phyloP scores from a whole-genome alignment of 2,888 invertebrate species.

The Periphyllus acericola region DNA sequence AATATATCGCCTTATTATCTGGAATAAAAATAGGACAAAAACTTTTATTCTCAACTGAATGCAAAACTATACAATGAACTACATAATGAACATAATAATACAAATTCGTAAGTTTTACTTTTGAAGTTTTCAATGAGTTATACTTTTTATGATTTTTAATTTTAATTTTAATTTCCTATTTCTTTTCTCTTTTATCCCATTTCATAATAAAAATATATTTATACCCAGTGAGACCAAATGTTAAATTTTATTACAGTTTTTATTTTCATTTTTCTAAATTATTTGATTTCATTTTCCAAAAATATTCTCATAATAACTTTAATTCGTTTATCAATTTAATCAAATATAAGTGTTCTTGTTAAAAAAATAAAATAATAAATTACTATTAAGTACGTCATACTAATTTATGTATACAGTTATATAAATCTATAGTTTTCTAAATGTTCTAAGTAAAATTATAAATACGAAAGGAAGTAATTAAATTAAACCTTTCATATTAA shows the following conservation, averaged over 20 bases:
- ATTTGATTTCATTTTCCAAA: background rate
- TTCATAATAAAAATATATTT: background rate
- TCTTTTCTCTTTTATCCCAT: background rate
- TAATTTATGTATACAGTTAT: background rate
- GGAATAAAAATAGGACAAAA: background rate
- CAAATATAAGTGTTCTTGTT: background rate
- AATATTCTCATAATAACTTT: background rate
- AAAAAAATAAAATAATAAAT: background rate
- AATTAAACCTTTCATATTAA: background rate
- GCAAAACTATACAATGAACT: background rate
- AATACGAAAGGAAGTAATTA: background rate
- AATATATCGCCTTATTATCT: conserved; percentile 1
- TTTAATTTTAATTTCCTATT: background rate
- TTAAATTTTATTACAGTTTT: background rate
- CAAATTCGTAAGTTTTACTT: background rate
- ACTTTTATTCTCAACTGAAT: background rate
- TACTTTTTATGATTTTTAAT: background rate
- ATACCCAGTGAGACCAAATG: background rate
- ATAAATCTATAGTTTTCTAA: background rate
- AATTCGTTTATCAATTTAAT: background rate
- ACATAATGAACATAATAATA: background rate
- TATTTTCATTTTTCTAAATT: background rate
- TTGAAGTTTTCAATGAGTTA: background rate
- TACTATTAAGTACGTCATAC: background rate
- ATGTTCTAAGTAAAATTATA: background rate